Evolutionary conservation across 2,113 vertebrate species (phyloP), one percentile per base, ranked within the genome.

Genomic region (Upupa epops): DNA sequence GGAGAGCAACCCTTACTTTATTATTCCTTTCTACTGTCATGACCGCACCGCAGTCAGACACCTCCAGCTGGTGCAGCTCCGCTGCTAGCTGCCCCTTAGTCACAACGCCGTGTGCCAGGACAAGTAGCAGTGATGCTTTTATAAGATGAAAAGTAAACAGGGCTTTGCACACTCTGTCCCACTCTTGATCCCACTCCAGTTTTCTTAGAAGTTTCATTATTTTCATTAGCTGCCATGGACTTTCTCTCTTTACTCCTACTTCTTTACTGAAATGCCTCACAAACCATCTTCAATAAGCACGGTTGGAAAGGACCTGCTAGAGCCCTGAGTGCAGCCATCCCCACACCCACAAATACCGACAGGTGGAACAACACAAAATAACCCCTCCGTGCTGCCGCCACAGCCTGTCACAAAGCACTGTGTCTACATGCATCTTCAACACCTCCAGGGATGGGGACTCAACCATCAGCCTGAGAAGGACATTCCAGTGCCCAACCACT

Each of bases 161-260:
- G 66, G 54, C 76, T 95, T 91, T 93, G 59, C 17, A 72, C 32
- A 22, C 66, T 9, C 36, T 92, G 55, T 86, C 92, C 91, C 46
- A 21, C 37, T 81, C 58, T 60, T 87, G 69, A 58, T 59, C 74
- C 16, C 46, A 9, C 42, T 91, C 68, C 74, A 64, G 1, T 1
- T 54, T 48, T 89, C 66, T 66, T 29, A 80, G 45, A 17, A 74
- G 48, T 72, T 75, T 72, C 65, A 83, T 92, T 92, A 70, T 60
- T 93, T 86, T 83, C 66, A 83, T 76, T 59, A 83, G 29, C 52
- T 70, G 24, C 16, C 16, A 48, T 81, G 21, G 80, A 55, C 71
- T 69, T 72, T 85, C 37, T 87, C 76, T 61, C 56, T 94, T 86
- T 73, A 40, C 48, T 71, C 26, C 54, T 89, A 37, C 12, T 88